phyloP scores from a whole-genome alignment of 2,888 invertebrate genomes.

The Heterodera filipjevi region DNA sequence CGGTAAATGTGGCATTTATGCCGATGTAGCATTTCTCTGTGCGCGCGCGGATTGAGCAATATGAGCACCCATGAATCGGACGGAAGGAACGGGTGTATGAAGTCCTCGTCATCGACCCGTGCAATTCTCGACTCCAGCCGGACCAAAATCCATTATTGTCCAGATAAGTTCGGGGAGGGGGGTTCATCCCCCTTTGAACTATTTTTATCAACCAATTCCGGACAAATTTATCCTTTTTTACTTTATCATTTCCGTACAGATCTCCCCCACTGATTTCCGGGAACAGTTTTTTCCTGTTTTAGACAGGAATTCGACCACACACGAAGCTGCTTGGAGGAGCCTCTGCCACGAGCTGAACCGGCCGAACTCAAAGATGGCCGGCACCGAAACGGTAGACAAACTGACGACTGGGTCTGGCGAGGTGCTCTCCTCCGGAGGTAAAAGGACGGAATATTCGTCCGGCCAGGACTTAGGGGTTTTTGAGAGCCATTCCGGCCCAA shows the following conservation, averaged over 20 bases:
- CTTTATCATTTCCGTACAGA: background rate
- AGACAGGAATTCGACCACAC: background rate
- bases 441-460: background rate
- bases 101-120: background rate
- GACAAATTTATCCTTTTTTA: background rate
- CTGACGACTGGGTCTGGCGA: background rate
- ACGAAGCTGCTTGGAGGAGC: background rate
- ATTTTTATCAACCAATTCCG: background rate
- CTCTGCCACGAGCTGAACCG: background rate
- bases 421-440: background rate
- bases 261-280: background rate
- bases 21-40: conserved; percentile 6
- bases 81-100: background rate
- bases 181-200: background rate
- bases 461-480: background rate
- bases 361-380: background rate
- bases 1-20: background rate
- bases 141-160: background rate
- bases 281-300: background rate
- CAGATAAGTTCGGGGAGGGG: background rate
- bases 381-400: background rate
- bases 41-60: background rate
- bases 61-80: background rate
- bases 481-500: background rate
- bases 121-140: background rate